Percentiles rank a stretch among this genome's conserved stretches.
Evolutionary conservation across 2,113 vertebrate genomes (phyloP).

Genomic region (Apus apus): DNA sequence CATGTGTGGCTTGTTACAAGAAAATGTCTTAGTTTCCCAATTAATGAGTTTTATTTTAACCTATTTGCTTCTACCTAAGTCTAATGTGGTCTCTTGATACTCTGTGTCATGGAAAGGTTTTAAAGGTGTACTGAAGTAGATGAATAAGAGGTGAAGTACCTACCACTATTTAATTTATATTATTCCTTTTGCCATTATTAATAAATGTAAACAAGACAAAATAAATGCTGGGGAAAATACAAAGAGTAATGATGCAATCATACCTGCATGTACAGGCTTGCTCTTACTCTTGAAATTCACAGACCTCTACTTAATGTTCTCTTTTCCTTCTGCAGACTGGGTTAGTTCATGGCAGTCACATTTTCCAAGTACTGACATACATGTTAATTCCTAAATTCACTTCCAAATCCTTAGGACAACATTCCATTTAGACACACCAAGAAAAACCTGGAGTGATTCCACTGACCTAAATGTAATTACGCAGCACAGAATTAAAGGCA

Average conservation of each 20-base stretch:
- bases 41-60: background rate
- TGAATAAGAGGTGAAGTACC: background rate
- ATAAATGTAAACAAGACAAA: background rate
- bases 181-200: background rate
- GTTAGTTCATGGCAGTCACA: background rate
- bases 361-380: background rate
- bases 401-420: conserved; percentile 35
- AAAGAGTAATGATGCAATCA: background rate
- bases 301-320: background rate
- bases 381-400: background rate
- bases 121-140: background rate
- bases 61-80: background rate
- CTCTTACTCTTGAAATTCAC: background rate
- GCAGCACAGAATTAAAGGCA: background rate
- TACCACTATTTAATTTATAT: background rate
- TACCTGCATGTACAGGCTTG: background rate
- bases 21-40: background rate
- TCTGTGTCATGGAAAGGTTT: background rate
- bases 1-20: background rate
- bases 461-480: background rate
- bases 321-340: background rate
- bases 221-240: background rate
- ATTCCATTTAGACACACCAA: background rate
- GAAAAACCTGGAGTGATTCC: conserved; percentile 17
- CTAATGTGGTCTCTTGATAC: background rate